Evolutionary conservation across 1,140 invertebrate genomes (phyloP), one percentile per base, ranked within the genome.

Genomic region (Sweltsa coloradensis): DNA sequence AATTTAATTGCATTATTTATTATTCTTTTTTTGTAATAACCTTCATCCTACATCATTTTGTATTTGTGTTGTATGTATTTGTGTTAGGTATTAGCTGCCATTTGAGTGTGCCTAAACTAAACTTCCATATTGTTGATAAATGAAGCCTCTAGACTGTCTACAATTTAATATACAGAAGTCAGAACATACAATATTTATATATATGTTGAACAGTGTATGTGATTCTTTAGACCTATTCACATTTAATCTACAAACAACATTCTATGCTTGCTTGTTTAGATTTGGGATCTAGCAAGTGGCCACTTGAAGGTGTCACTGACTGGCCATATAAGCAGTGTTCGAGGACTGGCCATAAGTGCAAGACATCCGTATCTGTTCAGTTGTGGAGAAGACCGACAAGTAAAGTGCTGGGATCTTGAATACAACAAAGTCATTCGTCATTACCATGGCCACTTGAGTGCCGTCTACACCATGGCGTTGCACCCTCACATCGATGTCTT

Each of bases 401-500:
- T 99, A 0, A 98, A 98, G 72, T 99, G 96, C 64, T 99, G 96
- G 96, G 96, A 99, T 71, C 74, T 99, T 9, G 96, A 99, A 67
- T 94, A 98, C 53, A 99, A 99, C 64, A 99, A 99, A 75, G 86
- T 95, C 4, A 96, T 99, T 51, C 74, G 97, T 7, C 95, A 99
- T 66, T 99, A 99, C 67, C 97, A 99, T 70, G 97, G 96, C 0
- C 96, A 99, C 70, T 71, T 99, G 36, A 97, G 92, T 54, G 96
- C 95, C 0, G 90, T 97, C 19, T 97, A 99, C 70, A 81, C 85
- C 0, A 68, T 99, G 52, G 82, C 90, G 11, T 69, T 99, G 16
- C 97, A 99, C 73, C 96, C 97, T 5, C 89, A 82, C 3, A 84
- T 99, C 47, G 96, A 99, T 73, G 81, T 99, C 21, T 68, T 99